Conservation (phyloP, 2,797 vertebrate genomes). For the Pogoniulus pusillus region DNA sequence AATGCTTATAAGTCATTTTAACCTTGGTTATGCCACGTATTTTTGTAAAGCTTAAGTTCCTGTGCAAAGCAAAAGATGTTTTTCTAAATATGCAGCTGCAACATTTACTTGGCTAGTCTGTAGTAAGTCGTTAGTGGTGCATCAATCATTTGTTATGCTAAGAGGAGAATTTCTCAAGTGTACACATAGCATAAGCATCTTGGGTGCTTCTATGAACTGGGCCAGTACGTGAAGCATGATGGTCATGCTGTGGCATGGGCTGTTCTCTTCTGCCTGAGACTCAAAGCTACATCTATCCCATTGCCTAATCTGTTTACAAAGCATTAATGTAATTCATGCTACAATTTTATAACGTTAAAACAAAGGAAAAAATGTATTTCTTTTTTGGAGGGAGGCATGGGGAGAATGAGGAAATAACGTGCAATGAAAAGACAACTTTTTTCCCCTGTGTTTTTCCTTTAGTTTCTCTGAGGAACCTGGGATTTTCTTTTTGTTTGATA, state of each 20-base stretch:
- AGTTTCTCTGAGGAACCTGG: not conserved
- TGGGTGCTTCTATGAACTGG: not conserved
- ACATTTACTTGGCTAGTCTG: not conserved
- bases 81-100: not conserved
- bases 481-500: not conserved
- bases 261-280: not conserved
- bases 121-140: not conserved
- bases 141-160: not conserved
- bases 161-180: not conserved
- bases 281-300: not conserved
- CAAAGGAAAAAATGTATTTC: not conserved
- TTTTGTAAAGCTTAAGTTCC: not conserved
- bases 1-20: not conserved
- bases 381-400: accelerated
- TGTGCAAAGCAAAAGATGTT: not conserved
- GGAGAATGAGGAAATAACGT: not conserved
- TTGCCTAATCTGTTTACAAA: not conserved
- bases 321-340: not conserved
- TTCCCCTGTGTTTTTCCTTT: not conserved
- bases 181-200: not conserved
- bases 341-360: not conserved
- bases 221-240: not conserved
- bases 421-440: not conserved
- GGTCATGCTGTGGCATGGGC: not conserved
- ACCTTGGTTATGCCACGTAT: not conserved